A percentile compares a stretch with the other conserved stretches of the same genome.
Conservation (phyloP, 2,888 invertebrate genomes). For the Candidula unifasciata region DNA sequence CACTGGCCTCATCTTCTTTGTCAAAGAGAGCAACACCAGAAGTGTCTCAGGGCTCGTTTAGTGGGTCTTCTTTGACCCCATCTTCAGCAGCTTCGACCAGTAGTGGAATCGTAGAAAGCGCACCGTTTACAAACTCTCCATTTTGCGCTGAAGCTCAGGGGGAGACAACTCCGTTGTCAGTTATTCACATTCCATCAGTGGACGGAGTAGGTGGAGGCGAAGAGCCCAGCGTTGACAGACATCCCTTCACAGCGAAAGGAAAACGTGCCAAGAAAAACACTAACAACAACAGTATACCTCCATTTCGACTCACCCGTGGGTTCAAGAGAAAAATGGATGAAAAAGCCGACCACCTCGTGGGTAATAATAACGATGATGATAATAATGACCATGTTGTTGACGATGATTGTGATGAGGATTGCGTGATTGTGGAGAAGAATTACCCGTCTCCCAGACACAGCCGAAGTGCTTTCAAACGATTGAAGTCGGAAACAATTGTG, state of each 20-base stretch:
- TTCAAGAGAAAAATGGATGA: slow-evolving; percentile 42
- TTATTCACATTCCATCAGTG: slow-evolving; percentile 47
- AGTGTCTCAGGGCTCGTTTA: slow-evolving; percentile 16
- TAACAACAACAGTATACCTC: slow-evolving; percentile 18
- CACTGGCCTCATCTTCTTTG: slow-evolving; percentile 38
- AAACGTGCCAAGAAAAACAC: slow-evolving; percentile 3
- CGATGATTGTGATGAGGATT: slow-evolving; percentile 44
- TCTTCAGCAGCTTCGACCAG: slow-evolving; percentile 29
- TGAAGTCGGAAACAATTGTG: slow-evolving; percentile 49
- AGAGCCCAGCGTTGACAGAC: not conserved
- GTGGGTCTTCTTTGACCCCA: not conserved
- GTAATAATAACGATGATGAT: not conserved
- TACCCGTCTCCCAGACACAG: slow-evolving; percentile 24
- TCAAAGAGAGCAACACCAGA: slow-evolving; percentile 29
- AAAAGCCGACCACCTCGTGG: not conserved
- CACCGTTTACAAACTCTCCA: slow-evolving; percentile 12
- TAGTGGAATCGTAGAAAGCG: not conserved
- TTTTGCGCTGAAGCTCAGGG: not conserved
- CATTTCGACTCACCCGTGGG: slow-evolving; percentile 43
- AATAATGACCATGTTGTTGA: slow-evolving; percentile 5
- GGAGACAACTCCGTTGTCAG: slow-evolving; percentile 9
- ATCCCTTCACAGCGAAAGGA: not conserved
- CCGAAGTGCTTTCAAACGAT: slow-evolving; percentile 43
- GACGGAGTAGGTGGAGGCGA: slow-evolving; percentile 36
- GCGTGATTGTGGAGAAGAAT: slow-evolving; percentile 51